Conservation (phyloP, 2,113 vertebrate genomes). For the Varanus salvator region DNA sequence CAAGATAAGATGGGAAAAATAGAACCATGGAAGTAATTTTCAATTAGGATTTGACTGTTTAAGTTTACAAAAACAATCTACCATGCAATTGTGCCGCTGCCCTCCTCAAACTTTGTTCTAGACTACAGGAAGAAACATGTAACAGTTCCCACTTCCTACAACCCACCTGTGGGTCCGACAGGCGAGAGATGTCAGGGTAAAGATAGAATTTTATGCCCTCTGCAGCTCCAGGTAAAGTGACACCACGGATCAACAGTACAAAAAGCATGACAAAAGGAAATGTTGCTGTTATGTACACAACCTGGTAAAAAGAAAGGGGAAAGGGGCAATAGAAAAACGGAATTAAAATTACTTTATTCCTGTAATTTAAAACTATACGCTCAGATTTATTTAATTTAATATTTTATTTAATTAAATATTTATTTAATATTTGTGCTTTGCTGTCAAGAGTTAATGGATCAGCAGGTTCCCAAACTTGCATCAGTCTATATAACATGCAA, state of each 20-base stretch:
- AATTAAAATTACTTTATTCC: conserved; percentile 7
- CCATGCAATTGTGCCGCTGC: conserved; percentile 11
- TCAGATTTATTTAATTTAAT: neutral
- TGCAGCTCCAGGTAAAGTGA: conserved; percentile 95
- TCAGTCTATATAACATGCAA: neutral
- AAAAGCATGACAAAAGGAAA: conserved; percentile 99
- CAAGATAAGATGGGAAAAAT: conserved; percentile 59
- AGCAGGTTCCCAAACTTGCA: neutral
- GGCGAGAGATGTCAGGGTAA: conserved; percentile 91
- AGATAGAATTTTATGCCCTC: conserved; percentile 98
- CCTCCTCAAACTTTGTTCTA: neutral
- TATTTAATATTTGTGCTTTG: neutral
- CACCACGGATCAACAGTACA: conserved; percentile 91
- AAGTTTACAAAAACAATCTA: neutral
- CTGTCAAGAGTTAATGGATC: neutral
- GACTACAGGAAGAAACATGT: neutral
- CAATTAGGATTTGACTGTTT: conserved; percentile 29
- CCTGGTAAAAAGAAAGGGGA: conserved; percentile 62
- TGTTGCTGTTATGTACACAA: conserved; percentile 95
- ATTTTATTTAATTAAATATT: too few species aligned
- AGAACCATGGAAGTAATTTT: conserved; percentile 42
- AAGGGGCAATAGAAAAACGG: neutral
- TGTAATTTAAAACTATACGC: neutral
- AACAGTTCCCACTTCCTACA: neutral
- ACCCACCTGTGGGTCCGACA: conserved; percentile 92